Conservation (phyloP, 64 coral and sea anemone genomes). For the Montipora foliosa region DNA sequence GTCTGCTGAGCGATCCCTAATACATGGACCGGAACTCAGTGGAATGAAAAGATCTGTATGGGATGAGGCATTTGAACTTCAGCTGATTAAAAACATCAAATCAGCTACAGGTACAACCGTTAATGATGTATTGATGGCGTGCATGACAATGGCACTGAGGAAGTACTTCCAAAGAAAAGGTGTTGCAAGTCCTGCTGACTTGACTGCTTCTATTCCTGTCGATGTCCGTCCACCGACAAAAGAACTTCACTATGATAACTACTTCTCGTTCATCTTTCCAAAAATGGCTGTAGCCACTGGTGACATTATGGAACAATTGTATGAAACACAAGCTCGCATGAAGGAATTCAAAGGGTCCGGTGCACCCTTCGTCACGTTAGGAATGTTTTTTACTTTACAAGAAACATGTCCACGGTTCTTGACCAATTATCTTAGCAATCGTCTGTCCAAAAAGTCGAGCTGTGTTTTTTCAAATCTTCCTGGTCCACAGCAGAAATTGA, state of each 20-base stretch:
- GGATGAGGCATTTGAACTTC: slow-evolving; percentile 72
- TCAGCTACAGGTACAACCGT: slow-evolving; percentile 83
- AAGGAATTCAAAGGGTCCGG: slow-evolving; percentile 68
- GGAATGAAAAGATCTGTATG: slow-evolving; percentile 73
- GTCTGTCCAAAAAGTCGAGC: too few relatives aligned
- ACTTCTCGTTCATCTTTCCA: slow-evolving; percentile 83
- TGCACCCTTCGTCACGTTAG: slow-evolving; percentile 66
- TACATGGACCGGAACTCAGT: slow-evolving; percentile 64
- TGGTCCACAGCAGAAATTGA: slow-evolving; percentile 12
- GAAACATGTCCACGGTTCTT: neutral
- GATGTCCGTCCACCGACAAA: slow-evolving; percentile 70
- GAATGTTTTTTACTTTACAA: slow-evolving; percentile 35
- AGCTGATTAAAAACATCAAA: slow-evolving; percentile 87
- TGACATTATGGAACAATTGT: slow-evolving; percentile 49
- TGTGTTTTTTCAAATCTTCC: too few relatives aligned
- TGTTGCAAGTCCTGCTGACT: slow-evolving; percentile 72
- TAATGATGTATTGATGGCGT: slow-evolving; percentile 33
- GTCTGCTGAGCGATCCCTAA: slow-evolving; percentile 58
- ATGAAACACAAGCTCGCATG: slow-evolving; percentile 55
- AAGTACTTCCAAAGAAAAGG: slow-evolving; percentile 83
- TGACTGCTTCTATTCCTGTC: slow-evolving; percentile 81
- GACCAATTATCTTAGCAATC: neutral
- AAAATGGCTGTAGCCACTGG: slow-evolving; percentile 65
- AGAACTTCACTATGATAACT: slow-evolving; percentile 72
- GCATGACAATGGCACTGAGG: neutral